Evolutionary conservation across 2,797 vertebrate genomes (phyloP).

Genomic region (Lophotriccus pileatus): DNA sequence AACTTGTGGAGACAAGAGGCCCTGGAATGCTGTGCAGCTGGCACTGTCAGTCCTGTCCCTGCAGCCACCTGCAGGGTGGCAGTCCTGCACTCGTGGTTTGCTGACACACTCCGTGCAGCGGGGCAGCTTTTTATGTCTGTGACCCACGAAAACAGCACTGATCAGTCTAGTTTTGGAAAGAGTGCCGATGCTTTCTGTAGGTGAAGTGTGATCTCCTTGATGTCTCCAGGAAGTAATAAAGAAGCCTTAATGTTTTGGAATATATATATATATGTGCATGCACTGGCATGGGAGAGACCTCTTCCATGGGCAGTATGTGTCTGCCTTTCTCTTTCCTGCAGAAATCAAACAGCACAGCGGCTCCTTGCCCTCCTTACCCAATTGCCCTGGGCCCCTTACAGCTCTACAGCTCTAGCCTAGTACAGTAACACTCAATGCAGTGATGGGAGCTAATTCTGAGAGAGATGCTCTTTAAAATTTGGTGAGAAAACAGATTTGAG

Average conservation of each 20-base stretch:
- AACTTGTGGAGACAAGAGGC: not conserved
- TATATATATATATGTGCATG: accelerated
- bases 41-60: not conserved
- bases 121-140: not conserved
- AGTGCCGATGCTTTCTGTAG: not conserved
- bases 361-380: not conserved
- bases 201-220: not conserved
- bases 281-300: not conserved
- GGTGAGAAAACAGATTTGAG: not conserved
- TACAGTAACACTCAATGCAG: not conserved
- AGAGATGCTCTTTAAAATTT: not conserved
- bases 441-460: not conserved
- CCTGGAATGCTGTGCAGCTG: not conserved
- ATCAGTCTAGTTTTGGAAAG: not conserved
- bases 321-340: not conserved
- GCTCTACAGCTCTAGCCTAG: not conserved
- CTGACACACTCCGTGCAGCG: not conserved
- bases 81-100: not conserved
- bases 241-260: not conserved
- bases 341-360: accelerated
- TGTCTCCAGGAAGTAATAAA: not conserved
- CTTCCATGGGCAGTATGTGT: not conserved
- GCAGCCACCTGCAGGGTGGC: not conserved
- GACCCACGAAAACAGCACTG: not conserved
- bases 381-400: not conserved